Conservation (phyloP, 1,140 invertebrate species). For the Agrypnia vestita region DNA sequence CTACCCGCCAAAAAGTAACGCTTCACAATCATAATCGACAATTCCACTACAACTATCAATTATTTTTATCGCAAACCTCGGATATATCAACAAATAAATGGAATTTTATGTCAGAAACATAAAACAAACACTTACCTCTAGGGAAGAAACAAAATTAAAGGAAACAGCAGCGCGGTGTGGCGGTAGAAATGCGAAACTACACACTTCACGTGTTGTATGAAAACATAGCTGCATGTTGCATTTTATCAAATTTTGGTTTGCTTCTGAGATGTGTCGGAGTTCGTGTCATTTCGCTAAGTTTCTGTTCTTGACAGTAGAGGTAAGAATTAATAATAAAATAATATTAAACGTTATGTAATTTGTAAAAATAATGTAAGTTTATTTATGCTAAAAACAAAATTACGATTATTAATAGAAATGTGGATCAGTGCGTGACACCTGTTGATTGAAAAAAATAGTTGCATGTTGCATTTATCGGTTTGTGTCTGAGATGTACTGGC, state of each 20-base stretch:
- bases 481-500: no score
- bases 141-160: slow-evolving; percentile 17
- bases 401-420: no score
- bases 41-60: background rate
- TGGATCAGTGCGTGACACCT: no score
- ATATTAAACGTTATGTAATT: no score
- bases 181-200: background rate
- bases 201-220: background rate
- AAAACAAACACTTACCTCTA: slow-evolving; percentile 11
- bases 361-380: no score
- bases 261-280: background rate
- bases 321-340: no score
- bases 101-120: slow-evolving; percentile 3
- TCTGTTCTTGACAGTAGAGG: no score
- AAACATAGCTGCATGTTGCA: background rate
- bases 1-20: background rate
- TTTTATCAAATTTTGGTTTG: slow-evolving; percentile 2
- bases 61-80: background rate
- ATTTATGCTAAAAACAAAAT: no score
- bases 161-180: background rate
- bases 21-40: background rate
- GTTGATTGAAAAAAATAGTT: no score
- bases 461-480: no score
- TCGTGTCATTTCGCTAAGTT: no score
- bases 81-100: background rate